Evolutionary conservation across 2,113 vertebrate species (phyloP), one percentile per base, ranked within the genome.

Genomic region (Semicossyphus pulcher): DNA sequence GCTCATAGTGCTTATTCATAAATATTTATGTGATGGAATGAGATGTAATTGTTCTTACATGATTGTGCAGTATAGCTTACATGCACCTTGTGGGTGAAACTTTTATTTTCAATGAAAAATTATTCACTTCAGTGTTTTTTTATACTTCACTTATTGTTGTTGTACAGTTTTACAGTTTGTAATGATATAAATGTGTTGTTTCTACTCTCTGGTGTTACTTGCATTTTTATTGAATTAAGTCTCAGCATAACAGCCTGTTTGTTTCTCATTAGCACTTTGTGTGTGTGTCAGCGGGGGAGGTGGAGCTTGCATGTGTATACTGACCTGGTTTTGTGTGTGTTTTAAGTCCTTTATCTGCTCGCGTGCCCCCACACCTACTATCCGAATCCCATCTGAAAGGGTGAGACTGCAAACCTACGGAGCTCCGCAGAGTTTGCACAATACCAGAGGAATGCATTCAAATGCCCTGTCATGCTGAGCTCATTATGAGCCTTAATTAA

Each of bases 91-190:
- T 93, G 90, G 94, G 92, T 95, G 93, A 81, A 82, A 85, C 79
- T 93, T 91, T 93, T 92, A 94, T 95, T 97, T 96, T 96, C 95
- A 88, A 11, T 95, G 96, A 95, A 97, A 96, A 95, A 89, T 79
- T 41, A 89, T 87, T 82, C 28, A 81, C 69, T 76, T 86, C 58
- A 92, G 85, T 60, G 58, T 83, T 70, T 80, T 73, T 79, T 72
- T 72, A 92, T 89, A 57, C 74, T 41, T 74, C 66, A 71, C 58
- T 70, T 80, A 21, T 77, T 81, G 53, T 86, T 74, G 58, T 72
- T 81, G 84, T 89, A 82, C 79, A 84, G 68, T 87, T 85, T 84
- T 80, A 37, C 58, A 77, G 34, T 83, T 69, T 83, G 64, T 85
- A 76, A 73, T 83, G 69, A 52, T 65, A 91, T 82, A 88, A 84